phyloP scores from a whole-genome alignment of 1,140 invertebrate species.

The Achroia grisella region DNA sequence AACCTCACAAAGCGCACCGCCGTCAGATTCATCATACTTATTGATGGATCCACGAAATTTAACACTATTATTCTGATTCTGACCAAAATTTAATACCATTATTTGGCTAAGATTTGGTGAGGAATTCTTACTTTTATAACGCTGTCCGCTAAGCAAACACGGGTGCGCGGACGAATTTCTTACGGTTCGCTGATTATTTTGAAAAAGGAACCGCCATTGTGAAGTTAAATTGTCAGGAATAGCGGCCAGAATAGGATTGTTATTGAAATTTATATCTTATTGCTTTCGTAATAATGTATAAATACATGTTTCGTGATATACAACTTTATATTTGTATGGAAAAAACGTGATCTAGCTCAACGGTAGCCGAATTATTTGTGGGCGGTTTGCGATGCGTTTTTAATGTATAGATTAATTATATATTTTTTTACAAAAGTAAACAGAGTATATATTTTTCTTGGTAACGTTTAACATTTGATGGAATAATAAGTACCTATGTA shows the following conservation, averaged over 20 bases:
- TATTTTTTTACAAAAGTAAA: too few relatives aligned
- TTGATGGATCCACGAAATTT: conserved; percentile 57
- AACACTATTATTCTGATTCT: conserved; percentile 63
- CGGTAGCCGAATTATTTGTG: conserved; percentile 60
- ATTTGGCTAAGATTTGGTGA: conserved; percentile 33
- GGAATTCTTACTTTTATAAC: conserved; percentile 28
- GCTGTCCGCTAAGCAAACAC: conserved; percentile 62
- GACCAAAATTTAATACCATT: conserved; percentile 58
- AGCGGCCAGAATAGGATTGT: neutral
- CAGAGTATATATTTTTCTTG: too few relatives aligned
- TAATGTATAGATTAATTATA: too few relatives aligned
- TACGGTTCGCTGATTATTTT: conserved; percentile 54
- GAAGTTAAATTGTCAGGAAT: conserved; percentile 22
- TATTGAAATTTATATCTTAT: conserved; percentile 22
- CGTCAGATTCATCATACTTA: conserved; percentile 62
- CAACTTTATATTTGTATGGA: conserved; percentile 13
- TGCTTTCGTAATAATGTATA: conserved; percentile 2
- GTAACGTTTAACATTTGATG: too few relatives aligned
- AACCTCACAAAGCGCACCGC: conserved; percentile 39
- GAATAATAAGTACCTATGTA: too few relatives aligned
- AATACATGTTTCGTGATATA: neutral
- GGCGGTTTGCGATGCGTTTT: conserved; percentile 27
- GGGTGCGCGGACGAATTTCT: conserved; percentile 48
- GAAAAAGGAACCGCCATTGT: conserved; percentile 32
- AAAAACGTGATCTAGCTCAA: conserved; percentile 54